Evolutionary conservation across 2,888 invertebrate species (phyloP).

Genomic region (Pachydiplax longipennis): DNA sequence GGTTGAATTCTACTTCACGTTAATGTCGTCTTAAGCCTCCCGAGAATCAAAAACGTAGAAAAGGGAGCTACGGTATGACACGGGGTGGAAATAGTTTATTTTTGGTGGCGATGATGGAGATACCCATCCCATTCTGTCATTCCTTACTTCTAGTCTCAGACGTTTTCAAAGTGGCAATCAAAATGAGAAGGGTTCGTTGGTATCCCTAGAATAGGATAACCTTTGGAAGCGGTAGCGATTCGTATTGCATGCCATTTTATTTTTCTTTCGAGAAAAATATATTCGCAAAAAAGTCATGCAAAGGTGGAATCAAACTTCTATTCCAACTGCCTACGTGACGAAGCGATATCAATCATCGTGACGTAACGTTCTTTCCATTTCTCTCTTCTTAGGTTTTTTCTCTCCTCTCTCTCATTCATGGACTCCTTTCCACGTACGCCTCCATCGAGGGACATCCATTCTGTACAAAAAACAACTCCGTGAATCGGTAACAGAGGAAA

Average conservation of each 20-base stretch:
- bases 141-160: too few species aligned
- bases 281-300: not conserved
- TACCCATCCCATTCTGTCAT: too few species aligned
- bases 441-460: not conserved
- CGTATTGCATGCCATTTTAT: not conserved
- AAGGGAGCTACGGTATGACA: too few species aligned
- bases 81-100: too few species aligned
- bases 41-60: too few species aligned
- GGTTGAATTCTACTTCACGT: too few species aligned
- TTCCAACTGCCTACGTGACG: slow-evolving; percentile 9
- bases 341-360: not conserved
- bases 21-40: too few species aligned
- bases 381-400: not conserved
- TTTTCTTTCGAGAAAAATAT: not conserved
- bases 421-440: not conserved
- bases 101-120: too few species aligned
- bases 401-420: not conserved
- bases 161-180: too few species aligned
- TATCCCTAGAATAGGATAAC: too few species aligned
- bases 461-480: not conserved
- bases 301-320: slow-evolving; percentile 12
- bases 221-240: not conserved
- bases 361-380: not conserved
- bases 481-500: not conserved
- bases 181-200: too few species aligned